Evolutionary conservation across 2,888 invertebrate genomes (phyloP), one percentile per base, ranked within the genome.

Genomic region (Oasisia sp.): DNA sequence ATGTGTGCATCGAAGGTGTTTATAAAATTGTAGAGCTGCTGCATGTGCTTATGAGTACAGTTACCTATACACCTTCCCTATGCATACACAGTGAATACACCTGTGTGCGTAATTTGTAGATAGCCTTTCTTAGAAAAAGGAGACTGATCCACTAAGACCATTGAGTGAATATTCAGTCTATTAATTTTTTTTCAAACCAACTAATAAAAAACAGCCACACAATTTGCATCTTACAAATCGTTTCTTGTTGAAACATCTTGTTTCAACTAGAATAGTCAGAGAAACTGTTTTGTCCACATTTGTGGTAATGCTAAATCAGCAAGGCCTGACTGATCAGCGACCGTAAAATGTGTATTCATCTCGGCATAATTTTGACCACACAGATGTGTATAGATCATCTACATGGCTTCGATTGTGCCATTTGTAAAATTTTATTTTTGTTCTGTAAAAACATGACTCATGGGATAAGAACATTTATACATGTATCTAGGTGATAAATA

Each of bases 271-370:
- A 74, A 5, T 27, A 74, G 3, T 74, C n/a, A 14, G 27, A 19
- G 27, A 19, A 74, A 74, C 27, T 4, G 14, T 27, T 14, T 27
- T 90, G 90, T 90, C 32, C 32, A 90, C 90, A 38, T 90, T 44
- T 90, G 12, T 90, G 90, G 90, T 90, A 90, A 90, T 90, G 90
- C 90, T 44, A 32, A 90, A 32, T 14, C 90, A 90, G 90, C 44
- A 90, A 38, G 44, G 90, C 90, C 90, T 19, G 32, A 14, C 44
- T 32, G 32, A 90, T 8, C 90, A 90, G 90, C 90, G 90, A 90
- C 90, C 90, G 90, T 90, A 74, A 90, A 90, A 27, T 14, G n/a
- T 5, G 14, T 7, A 32, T 90, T 32, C n/a, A 14, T 90, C 90
- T 90, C 4, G 90, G 90, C 90, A 90, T n/a, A 14, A 38, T 90